Conservation (phyloP, 2,113 vertebrate species). For the Stegastes partitus region DNA sequence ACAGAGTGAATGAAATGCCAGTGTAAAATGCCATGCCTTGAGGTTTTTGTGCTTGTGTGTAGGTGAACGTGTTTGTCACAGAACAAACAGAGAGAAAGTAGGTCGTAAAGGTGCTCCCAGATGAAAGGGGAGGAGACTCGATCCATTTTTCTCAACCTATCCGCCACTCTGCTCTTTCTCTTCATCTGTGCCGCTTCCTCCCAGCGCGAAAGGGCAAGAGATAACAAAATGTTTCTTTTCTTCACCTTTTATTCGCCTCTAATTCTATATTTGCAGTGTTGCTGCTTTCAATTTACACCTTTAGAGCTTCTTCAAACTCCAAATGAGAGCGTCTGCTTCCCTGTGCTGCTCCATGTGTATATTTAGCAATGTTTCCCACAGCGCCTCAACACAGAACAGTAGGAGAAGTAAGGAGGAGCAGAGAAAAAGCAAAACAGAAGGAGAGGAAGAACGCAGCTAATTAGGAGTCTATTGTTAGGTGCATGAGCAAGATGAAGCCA, state of each 20-base stretch:
- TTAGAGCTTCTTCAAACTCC: conserved; percentile 54
- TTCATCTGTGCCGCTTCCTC: conserved; percentile 11
- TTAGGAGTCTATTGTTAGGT: conserved; percentile 84
- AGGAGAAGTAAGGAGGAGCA: conserved; percentile 62
- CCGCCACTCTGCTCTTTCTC: conserved; percentile 36
- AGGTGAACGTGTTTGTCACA: conserved; percentile 64
- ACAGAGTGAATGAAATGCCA: conserved; percentile 57
- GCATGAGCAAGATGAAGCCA: conserved; percentile 64
- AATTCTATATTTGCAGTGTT: conserved; percentile 56
- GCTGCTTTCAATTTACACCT: conserved; percentile 68
- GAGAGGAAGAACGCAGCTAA: conserved; percentile 79
- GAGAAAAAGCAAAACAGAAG: conserved; percentile 75
- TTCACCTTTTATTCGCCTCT: conserved; percentile 46
- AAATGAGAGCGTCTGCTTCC: conserved; percentile 70
- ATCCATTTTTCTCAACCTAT: conserved; percentile 36
- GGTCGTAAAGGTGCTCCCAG: conserved; percentile 78
- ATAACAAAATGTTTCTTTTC: conserved; percentile 27
- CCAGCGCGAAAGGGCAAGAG: conserved; percentile 31
- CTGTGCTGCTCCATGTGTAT: conserved; percentile 72
- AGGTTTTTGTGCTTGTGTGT: conserved; percentile 61
- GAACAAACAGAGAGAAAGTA: conserved; percentile 78
- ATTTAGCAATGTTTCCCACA: conserved; percentile 82
- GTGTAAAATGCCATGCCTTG: conserved; percentile 66
- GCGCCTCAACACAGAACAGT: conserved; percentile 60
- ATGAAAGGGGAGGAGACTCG: conserved; percentile 65